Conservation (phyloP, 2,888 invertebrate species). For the Tinea semifulvella region DNA sequence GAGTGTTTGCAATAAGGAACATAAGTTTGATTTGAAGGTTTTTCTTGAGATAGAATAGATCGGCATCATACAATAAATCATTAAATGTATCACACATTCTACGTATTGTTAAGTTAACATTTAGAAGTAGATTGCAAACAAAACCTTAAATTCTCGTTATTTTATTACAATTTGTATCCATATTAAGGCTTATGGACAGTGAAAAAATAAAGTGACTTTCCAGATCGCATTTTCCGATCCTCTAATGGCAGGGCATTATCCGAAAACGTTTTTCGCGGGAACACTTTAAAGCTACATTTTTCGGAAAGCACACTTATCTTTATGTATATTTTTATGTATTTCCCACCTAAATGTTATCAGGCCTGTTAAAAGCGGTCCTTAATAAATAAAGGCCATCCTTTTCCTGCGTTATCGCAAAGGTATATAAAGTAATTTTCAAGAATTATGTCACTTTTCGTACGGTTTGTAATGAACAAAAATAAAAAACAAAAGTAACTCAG, state of each 20-base stretch:
- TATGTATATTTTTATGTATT: constrained; percentile 53
- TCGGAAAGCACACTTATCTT: constrained; percentile 47
- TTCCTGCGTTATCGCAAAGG: constrained; percentile 36
- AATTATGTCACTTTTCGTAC: constrained; percentile 35
- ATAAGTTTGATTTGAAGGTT: no score
- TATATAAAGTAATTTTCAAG: constrained; percentile 42
- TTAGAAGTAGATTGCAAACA: no score
- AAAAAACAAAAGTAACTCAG: constrained; percentile 26
- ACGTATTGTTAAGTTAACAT: no score
- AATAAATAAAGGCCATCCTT: no score
- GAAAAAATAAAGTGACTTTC: neutral
- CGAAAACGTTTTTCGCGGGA: constrained; percentile 46
- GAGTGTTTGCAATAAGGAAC: no score
- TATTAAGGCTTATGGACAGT: neutral
- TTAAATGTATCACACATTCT: no score
- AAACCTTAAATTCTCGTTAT: no score
- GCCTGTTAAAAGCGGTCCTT: constrained; percentile 38
- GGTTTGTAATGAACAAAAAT: constrained; percentile 32
- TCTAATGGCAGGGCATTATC: constrained; percentile 51
- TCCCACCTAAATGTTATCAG: constrained; percentile 45
- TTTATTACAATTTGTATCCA: no score
- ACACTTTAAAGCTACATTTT: constrained; percentile 48
- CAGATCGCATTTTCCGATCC: constrained; percentile 34
- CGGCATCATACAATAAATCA: no score
- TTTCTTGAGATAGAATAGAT: no score